Evolutionary conservation across 2,888 invertebrate genomes (phyloP).

Genomic region (Drosophila basisetae): DNA sequence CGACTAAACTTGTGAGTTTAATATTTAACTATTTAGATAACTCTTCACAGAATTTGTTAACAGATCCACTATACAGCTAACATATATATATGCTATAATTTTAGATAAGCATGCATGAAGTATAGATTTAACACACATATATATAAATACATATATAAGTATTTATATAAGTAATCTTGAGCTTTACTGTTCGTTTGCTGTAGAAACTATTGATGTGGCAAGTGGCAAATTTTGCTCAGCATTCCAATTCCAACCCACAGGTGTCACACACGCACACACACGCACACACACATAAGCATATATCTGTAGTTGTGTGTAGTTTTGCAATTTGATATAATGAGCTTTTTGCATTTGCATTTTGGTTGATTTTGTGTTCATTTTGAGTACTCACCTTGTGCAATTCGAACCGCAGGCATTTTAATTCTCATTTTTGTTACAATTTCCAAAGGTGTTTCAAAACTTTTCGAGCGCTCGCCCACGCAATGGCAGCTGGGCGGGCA

Average conservation of each 20-base stretch:
- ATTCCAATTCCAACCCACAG: conserved; percentile 4
- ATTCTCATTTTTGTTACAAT: conserved; percentile 93
- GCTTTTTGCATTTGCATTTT: background rate
- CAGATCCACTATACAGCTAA: background rate
- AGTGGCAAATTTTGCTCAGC: background rate
- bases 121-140: background rate
- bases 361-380: background rate
- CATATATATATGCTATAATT: background rate
- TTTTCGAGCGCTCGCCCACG: conserved; percentile 65
- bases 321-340: background rate
- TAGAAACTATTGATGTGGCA: conserved; percentile 3
- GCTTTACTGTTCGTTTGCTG: background rate
- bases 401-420: conserved; percentile 98
- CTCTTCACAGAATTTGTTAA: background rate
- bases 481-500: conserved; percentile 59
- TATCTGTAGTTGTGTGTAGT: background rate
- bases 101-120: background rate
- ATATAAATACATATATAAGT: background rate
- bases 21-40: background rate
- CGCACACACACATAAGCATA: background rate
- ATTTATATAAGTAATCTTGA: background rate
- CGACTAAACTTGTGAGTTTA: background rate
- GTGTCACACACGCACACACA: conserved; percentile 5
- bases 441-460: conserved; percentile 69
- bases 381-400: conserved; percentile 94